Conservation (phyloP, 2,797 vertebrate genomes). For the Rhinella marina region DNA sequence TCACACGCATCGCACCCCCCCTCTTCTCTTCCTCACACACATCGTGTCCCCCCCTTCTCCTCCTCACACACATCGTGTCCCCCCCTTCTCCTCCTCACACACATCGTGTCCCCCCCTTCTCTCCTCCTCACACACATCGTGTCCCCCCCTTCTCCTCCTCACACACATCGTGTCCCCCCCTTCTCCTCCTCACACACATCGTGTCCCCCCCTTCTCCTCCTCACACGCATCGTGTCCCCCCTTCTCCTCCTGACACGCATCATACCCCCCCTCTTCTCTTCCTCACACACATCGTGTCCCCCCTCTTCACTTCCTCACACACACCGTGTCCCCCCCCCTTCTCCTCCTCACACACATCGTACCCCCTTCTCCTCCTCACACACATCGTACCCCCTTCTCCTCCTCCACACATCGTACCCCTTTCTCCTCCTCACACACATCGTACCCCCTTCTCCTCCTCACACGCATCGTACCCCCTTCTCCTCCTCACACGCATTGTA, state of each 20-base stretch:
- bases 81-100: neutral
- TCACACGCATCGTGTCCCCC: neutral
- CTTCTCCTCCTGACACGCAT: neutral
- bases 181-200: neutral
- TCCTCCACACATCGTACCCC: too few relatives aligned
- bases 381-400: too few relatives aligned
- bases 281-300: neutral
- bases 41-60: neutral
- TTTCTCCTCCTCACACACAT: too few relatives aligned
- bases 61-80: neutral
- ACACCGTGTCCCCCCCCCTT: too few relatives aligned
- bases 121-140: too few relatives aligned
- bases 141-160: neutral
- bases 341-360: too few relatives aligned
- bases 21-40: neutral
- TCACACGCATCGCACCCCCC: neutral
- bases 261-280: neutral
- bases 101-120: neutral
- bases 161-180: neutral
- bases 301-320: neutral
- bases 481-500: too few relatives aligned
- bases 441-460: neutral
- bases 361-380: neutral
- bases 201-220: neutral
- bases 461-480: neutral